A percentile compares a stretch with the other conserved stretches of the same genome.
These are phyloP conservation scores for Tipula helvola DNA, from an alignment of 2,888 invertebrate species.

Conservation along the genomic window DNA sequence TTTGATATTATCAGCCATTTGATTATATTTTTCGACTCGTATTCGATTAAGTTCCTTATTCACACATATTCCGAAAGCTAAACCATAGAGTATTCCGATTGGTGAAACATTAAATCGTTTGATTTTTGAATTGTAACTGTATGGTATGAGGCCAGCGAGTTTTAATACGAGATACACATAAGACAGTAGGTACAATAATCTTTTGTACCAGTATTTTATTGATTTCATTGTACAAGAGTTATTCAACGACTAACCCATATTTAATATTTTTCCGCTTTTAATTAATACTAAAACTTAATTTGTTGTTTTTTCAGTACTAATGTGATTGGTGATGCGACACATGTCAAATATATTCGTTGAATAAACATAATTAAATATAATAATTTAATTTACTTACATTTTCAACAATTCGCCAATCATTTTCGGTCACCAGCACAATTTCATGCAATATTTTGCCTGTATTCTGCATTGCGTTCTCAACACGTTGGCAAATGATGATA, in stretches of 20 bases:
- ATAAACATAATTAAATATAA: no score
- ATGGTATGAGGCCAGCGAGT: neutral
- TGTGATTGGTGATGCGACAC: no score
- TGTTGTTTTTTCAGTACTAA: no score
- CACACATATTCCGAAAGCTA: neutral
- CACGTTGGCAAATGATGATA: neutral
- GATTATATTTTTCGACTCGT: neutral
- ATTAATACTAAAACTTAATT: no score
- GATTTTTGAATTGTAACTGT: neutral
- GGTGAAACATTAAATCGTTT: neutral
- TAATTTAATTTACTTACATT: neutral
- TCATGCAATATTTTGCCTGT: neutral
- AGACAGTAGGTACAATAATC: neutral
- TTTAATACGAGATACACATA: neutral
- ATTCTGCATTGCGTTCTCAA: neutral
- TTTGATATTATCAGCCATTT: neutral
- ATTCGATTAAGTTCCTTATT: neutral
- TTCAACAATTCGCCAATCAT: neutral
- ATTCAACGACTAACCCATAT: no score
- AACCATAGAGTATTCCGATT: neutral
- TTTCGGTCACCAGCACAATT: neutral
- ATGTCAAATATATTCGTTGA: no score
- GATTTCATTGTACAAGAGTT: neutral
- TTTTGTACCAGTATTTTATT: neutral
- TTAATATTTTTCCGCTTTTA: no score